A percentile compares a stretch with the other conserved stretches of the same genome.
Evolutionary conservation across 1,140 invertebrate genomes (phyloP).

Genomic region (Daktulosphaira vitifoliae): DNA sequence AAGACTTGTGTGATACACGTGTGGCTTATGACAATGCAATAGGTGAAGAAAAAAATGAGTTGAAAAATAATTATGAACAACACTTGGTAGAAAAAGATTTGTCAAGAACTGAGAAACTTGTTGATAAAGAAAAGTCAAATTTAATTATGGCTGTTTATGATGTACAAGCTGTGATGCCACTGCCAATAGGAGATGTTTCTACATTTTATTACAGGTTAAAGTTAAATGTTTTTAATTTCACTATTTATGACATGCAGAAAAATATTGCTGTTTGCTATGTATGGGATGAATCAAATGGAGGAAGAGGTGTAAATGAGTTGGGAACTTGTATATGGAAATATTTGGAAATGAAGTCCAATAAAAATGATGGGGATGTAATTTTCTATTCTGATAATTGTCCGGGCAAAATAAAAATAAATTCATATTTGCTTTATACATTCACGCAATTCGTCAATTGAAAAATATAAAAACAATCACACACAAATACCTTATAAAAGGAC

Average conservation of each 20-base stretch:
- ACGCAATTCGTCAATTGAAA: constrained; percentile 15
- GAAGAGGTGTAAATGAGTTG: constrained; percentile 36
- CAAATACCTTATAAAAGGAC: constrained; percentile 26
- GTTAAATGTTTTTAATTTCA: constrained; percentile 40
- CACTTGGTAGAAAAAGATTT: constrained; percentile 35
- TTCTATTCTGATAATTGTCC: constrained; percentile 39
- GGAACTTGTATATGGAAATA: constrained; percentile 36
- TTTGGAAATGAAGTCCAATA: constrained; percentile 27
- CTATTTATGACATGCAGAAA: constrained; percentile 37
- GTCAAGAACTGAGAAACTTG: constrained; percentile 29
- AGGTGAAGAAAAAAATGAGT: constrained; percentile 25
- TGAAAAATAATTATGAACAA: constrained; percentile 34
- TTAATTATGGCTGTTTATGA: constrained; percentile 35
- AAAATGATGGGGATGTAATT: constrained; percentile 32
- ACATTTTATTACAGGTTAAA: constrained; percentile 39
- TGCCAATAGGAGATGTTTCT: constrained; percentile 36
- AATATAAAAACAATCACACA: constrained; percentile 26
- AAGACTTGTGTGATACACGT: constrained; percentile 37
- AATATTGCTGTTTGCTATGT: constrained; percentile 34
- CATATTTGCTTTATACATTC: constrained; percentile 9
- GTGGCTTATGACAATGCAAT: constrained; percentile 29
- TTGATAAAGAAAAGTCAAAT: constrained; percentile 34
- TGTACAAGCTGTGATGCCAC: constrained; percentile 36
- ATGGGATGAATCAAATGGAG: constrained; percentile 39
- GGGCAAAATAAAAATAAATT: constrained; percentile 36